These are phyloP conservation scores for Brenthis ino DNA, from an alignment of 2,888 invertebrate species.

Conservation along the genomic window DNA sequence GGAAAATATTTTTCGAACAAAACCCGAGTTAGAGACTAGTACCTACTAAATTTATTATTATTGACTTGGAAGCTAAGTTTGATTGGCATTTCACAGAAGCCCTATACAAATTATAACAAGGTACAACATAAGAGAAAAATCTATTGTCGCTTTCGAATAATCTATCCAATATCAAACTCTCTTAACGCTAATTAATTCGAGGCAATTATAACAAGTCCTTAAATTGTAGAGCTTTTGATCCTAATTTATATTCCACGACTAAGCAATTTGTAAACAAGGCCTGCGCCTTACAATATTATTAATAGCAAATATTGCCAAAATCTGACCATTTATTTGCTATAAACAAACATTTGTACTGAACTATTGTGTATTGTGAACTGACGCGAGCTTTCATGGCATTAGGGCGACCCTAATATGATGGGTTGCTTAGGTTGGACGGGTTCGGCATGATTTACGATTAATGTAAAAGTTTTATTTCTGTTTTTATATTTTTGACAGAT, in stretches of 20 bases:
- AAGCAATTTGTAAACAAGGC: slow-evolving; percentile 7
- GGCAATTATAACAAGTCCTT: slow-evolving; percentile 16
- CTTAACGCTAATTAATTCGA: slow-evolving; percentile 11
- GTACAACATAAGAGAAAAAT: no score
- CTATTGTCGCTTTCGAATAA: not conserved
- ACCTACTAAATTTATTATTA: no score
- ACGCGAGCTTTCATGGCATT: slow-evolving; percentile 9
- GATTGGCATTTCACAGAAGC: no score
- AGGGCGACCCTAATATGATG: slow-evolving; percentile 4
- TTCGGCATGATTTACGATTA: slow-evolving; percentile 2
- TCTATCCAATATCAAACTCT: not conserved
- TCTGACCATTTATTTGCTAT: slow-evolving; percentile 8
- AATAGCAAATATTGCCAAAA: slow-evolving; percentile 15
- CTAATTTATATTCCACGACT: slow-evolving; percentile 9
- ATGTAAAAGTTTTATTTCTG: not conserved
- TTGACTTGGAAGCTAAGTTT: no score
- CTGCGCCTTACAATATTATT: slow-evolving; percentile 10
- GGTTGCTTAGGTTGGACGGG: slow-evolving; percentile 1
- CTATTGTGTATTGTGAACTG: slow-evolving; percentile 20
- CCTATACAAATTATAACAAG: no score
- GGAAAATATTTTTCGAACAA: no score
- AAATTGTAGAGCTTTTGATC: slow-evolving; percentile 2
- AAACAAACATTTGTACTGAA: slow-evolving; percentile 5
- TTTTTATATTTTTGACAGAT: not conserved
- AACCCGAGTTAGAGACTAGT: no score